Conservation (phyloP, 2,888 invertebrate genomes). For the Eucera pruinosa region DNA sequence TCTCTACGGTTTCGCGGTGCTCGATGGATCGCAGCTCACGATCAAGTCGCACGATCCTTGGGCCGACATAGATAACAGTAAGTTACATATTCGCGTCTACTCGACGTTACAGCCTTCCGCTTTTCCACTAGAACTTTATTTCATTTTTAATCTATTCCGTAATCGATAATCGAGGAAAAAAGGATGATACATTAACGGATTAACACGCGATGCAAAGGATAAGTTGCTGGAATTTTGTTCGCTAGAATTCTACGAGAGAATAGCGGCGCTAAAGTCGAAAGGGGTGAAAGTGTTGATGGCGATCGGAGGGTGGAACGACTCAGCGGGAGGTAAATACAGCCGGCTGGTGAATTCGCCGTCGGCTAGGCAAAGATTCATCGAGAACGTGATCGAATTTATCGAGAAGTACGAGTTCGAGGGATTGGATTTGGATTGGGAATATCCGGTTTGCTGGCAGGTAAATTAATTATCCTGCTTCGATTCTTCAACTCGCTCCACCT, state of each 20-base stretch:
- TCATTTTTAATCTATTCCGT: no score
- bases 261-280: conserved; percentile 89
- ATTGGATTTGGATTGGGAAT: conserved; percentile 97
- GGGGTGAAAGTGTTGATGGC: conserved; percentile 94
- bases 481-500: no score
- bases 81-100: no score
- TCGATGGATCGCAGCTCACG: conserved; percentile 90
- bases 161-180: no score
- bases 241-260: conserved; percentile 95
- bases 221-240: no score
- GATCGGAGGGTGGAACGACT: conserved; percentile 98
- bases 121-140: conserved; percentile 54
- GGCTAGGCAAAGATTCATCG: conserved; percentile 90
- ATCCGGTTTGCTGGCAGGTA: conserved; percentile 95
- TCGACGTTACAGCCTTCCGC: no score
- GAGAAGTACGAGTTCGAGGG: conserved; percentile 94
- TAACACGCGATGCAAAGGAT: no score
- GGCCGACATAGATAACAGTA: conserved; percentile 95
- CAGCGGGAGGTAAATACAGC: conserved; percentile 95
- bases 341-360: conserved; percentile 90
- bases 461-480: no score
- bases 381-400: conserved; percentile 91
- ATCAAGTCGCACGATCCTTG: conserved; percentile 95
- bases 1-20: conserved; percentile 95
- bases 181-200: no score